Evolutionary conservation across 2,888 invertebrate species (phyloP).

Genomic region (Pollenia angustigena): DNA sequence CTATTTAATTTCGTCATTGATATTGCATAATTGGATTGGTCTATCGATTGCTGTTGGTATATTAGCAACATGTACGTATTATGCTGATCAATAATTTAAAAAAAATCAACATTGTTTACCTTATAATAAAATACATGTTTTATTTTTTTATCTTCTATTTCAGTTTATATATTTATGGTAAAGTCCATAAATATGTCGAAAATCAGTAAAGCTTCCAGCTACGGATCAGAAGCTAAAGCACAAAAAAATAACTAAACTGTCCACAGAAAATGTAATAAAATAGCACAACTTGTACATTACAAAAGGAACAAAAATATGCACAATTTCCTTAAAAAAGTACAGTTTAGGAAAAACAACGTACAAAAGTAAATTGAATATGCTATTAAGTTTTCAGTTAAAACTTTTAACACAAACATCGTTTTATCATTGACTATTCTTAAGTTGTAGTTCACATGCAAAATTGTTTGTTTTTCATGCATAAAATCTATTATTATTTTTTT

Average conservation of each 20-base stretch:
- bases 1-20: conserved; percentile 79
- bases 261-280: conserved; percentile 16
- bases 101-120: background rate
- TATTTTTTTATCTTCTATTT: conserved; percentile 80
- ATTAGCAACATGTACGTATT: conserved; percentile 90
- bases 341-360: conserved; percentile 36
- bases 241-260: conserved; percentile 74
- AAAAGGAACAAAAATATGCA: conserved; percentile 42
- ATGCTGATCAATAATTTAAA: background rate
- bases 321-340: conserved; percentile 52
- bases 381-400: conserved; percentile 46
- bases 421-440: conserved; percentile 23
- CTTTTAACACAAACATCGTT: conserved; percentile 18
- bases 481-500: background rate
- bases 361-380: conserved; percentile 9
- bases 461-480: conserved; percentile 7
- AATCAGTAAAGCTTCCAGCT: conserved; percentile 93
- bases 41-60: conserved; percentile 84
- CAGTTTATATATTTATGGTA: conserved; percentile 91
- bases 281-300: conserved; percentile 43
- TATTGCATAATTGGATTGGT: conserved; percentile 85
- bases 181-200: conserved; percentile 93
- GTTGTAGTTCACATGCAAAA: conserved; percentile 19
- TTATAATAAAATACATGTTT: background rate
- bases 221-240: conserved; percentile 85